Percentiles rank a stretch among this genome's conserved stretches.
phyloP scores from a whole-genome alignment of 2,113 vertebrate species.

The Tinamus guttatus region DNA sequence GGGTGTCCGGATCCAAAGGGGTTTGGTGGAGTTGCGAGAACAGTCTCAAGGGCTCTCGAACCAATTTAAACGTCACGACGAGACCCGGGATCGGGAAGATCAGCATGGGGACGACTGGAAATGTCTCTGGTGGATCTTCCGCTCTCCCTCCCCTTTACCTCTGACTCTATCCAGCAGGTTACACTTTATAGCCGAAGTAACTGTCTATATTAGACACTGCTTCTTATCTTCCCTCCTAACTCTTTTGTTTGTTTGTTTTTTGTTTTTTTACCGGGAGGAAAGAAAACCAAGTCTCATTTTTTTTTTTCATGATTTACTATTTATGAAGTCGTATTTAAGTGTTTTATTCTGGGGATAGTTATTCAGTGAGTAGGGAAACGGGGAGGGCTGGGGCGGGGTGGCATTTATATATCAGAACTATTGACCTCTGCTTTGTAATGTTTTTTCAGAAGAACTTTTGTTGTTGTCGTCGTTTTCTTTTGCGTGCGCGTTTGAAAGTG shows the following conservation, averaged over 20 bases:
- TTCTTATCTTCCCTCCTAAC: not conserved
- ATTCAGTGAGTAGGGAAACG: not conserved
- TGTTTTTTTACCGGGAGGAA: constrained; percentile 53
- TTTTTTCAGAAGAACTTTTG: constrained; percentile 26
- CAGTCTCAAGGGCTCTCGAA: not conserved
- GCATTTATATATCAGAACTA: constrained; percentile 48
- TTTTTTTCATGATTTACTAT: constrained; percentile 73
- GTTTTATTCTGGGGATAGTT: constrained; percentile 57
- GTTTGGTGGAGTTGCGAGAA: not conserved
- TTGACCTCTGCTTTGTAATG: constrained; percentile 69
- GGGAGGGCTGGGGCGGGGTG: not conserved
- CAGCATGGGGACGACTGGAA: accelerated
- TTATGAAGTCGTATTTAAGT: constrained; percentile 81
- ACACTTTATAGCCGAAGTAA: not conserved
- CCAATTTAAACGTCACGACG: accelerated
- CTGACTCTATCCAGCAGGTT: not conserved
- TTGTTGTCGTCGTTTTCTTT: not conserved
- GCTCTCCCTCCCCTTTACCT: not conserved
- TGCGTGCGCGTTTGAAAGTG: not conserved
- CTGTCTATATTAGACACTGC: constrained; percentile 79
- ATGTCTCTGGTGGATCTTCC: not conserved
- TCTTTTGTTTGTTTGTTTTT: constrained; percentile 22
- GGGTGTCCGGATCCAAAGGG: not conserved
- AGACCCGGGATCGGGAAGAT: not conserved
- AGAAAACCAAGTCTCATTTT: constrained; percentile 43